Evolutionary conservation across 2,888 invertebrate genomes (phyloP).

Genomic region (Cosmopolites sordidus): DNA sequence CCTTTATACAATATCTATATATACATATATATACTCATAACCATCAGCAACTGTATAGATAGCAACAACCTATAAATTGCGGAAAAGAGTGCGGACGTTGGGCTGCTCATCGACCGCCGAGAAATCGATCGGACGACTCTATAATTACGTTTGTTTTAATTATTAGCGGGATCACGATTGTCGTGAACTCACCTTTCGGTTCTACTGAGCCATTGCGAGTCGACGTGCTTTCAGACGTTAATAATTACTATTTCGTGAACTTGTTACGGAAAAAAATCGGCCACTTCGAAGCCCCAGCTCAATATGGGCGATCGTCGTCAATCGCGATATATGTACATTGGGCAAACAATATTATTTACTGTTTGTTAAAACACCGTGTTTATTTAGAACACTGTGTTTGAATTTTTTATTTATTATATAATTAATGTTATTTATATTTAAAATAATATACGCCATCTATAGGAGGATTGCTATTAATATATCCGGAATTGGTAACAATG

Average conservation of each 20-base stretch:
- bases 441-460: too few species aligned
- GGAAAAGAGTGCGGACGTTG: background rate
- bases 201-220: constrained; percentile 17
- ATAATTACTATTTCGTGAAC: constrained; percentile 26
- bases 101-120: background rate
- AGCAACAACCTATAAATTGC: background rate
- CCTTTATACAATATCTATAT: too few species aligned
- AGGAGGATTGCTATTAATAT: too few species aligned
- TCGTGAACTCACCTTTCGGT: constrained; percentile 25
- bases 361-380: too few species aligned
- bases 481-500: too few species aligned
- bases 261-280: constrained; percentile 2
- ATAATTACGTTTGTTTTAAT: constrained; percentile 30
- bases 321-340: background rate
- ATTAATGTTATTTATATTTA: too few species aligned
- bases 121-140: constrained; percentile 5
- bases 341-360: background rate
- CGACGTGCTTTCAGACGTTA: constrained; percentile 27
- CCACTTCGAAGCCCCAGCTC: background rate
- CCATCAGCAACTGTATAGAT: too few species aligned
- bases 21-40: too few species aligned
- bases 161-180: constrained; percentile 27
- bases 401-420: too few species aligned
- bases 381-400: too few species aligned
- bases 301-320: background rate